phyloP scores from a whole-genome alignment of 2,888 invertebrate species.

The Acrobasis consociella region DNA sequence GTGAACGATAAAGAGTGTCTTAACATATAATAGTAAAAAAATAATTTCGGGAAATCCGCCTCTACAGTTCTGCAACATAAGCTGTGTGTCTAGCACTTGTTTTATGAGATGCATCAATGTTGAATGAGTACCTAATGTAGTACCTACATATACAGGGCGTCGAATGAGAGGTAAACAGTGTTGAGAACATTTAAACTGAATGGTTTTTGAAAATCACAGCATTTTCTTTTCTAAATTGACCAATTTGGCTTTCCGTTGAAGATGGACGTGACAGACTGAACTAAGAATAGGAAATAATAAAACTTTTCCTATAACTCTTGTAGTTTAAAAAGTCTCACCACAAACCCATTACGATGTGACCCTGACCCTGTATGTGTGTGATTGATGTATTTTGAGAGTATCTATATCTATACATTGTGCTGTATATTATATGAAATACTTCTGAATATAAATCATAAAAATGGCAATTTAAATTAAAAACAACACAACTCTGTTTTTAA shows the following conservation, averaged over 20 bases:
- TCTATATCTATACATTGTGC: neutral
- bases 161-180: too few relatives aligned
- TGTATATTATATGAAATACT: neutral
- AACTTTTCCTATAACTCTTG: neutral
- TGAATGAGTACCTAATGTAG: neutral
- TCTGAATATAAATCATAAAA: neutral
- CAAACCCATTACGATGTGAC: too few relatives aligned
- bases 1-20: neutral
- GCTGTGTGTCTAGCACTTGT: neutral
- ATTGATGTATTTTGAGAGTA: neutral
- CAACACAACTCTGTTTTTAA: slow-evolving; percentile 9
- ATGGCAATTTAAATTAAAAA: neutral
- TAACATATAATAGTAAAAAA: too few relatives aligned
- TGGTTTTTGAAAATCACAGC: too few relatives aligned
- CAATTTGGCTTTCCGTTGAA: too few relatives aligned
- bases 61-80: neutral
- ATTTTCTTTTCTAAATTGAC: too few relatives aligned
- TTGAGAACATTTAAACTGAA: too few relatives aligned
- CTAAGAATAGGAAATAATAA: too few relatives aligned
- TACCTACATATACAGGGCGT: neutral
- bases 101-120: neutral
- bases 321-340: too few relatives aligned
- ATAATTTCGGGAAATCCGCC: too few relatives aligned
- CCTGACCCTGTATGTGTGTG: neutral
- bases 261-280: too few relatives aligned